phyloP scores from a whole-genome alignment of 2,113 vertebrate genomes.

The Cisticola juncidis region DNA sequence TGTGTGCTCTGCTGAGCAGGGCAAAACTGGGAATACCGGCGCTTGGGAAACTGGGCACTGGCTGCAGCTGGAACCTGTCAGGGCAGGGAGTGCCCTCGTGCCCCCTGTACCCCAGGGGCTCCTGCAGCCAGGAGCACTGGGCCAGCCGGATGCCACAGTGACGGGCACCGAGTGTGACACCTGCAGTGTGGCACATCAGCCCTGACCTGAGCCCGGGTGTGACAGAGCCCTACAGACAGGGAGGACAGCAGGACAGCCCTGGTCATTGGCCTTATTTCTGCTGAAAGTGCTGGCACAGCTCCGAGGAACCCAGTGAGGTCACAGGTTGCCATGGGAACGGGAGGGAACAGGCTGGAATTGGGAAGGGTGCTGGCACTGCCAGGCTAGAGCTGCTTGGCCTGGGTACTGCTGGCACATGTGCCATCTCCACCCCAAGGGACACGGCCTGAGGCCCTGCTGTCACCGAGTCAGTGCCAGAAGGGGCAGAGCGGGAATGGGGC shows the following conservation, averaged over 20 bases:
- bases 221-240: neutral
- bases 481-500: rapidly evolving
- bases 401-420: rapidly evolving
- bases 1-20: neutral
- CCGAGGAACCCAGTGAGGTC: slow-evolving; percentile 41
- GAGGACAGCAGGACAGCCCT: neutral
- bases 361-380: slow-evolving; percentile 26
- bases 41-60: neutral
- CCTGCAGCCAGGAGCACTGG: neutral
- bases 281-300: neutral
- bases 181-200: rapidly evolving
- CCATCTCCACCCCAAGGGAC: rapidly evolving
- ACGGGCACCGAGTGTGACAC: rapidly evolving
- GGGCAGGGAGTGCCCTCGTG: neutral
- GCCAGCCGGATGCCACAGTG: rapidly evolving
- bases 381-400: neutral
- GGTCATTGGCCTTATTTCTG: neutral
- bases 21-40: neutral
- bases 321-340: slow-evolving; percentile 28
- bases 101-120: neutral
- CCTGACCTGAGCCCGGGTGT: neutral
- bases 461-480: rapidly evolving
- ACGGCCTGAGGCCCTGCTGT: rapidly evolving
- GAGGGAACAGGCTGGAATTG: slow-evolving; percentile 23
- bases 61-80: neutral